Evolutionary conservation across 1,140 invertebrate species (phyloP).

Genomic region (Acyrthosiphon pisum): DNA sequence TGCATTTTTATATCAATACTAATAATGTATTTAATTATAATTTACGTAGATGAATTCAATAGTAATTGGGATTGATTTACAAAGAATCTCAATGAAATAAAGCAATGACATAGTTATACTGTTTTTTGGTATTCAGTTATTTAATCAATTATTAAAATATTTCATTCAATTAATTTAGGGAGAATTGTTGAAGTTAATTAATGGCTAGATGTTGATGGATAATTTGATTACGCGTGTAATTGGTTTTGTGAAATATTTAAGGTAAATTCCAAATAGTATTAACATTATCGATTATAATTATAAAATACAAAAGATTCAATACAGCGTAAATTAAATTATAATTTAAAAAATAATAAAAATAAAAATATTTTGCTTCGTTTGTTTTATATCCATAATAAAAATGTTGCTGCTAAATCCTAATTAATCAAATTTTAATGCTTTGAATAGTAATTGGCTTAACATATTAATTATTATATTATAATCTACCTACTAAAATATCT

Average conservation of each 20-base stretch:
- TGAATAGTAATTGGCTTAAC: background rate
- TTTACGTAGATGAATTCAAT: background rate
- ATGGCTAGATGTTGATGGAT: background rate
- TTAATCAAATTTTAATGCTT: background rate
- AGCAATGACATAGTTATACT: background rate
- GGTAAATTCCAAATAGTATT: background rate
- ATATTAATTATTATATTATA: background rate
- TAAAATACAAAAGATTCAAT: background rate
- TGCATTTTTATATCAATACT: background rate
- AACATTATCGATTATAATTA: background rate
- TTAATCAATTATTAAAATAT: background rate
- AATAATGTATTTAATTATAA: background rate
- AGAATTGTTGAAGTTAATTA: background rate
- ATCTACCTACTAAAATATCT: background rate
- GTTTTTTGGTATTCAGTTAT: background rate
- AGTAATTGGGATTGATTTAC: background rate
- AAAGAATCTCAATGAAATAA: background rate
- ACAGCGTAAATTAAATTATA: background rate
- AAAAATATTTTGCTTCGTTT: background rate
- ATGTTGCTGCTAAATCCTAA: background rate
- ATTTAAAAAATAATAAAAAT: background rate
- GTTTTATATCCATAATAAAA: background rate
- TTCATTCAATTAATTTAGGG: background rate
- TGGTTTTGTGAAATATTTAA: constrained; percentile 6
- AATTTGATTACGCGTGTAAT: background rate